Evolutionary conservation across 2,888 invertebrate genomes (phyloP).

Genomic region (Sylvicola cinctus): DNA sequence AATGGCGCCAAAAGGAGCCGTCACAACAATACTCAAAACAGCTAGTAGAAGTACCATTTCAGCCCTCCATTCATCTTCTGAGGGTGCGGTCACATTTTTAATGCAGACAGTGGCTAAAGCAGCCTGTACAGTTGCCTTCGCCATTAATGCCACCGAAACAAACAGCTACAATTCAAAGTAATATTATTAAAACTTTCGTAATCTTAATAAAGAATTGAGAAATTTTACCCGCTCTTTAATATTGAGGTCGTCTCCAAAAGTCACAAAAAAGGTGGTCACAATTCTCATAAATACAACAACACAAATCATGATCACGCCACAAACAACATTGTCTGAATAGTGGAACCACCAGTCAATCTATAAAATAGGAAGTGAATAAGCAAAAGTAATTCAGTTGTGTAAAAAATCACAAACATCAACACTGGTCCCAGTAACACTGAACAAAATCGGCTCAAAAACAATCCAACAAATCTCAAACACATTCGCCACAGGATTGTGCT

Average conservation of each 20-base stretch:
- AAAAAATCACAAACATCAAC: slow-evolving; percentile 34
- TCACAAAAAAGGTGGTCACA: slow-evolving; percentile 39
- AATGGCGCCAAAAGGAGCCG: slow-evolving; percentile 67
- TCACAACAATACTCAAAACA: slow-evolving; percentile 62
- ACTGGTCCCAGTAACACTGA: slow-evolving; percentile 81
- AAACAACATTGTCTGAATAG: too few relatives aligned
- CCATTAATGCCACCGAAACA: slow-evolving; percentile 78
- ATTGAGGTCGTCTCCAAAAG: slow-evolving; percentile 61
- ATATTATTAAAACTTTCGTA: background rate
- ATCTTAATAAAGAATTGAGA: background rate
- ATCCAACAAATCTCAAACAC: slow-evolving; percentile 88
- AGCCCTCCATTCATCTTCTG: slow-evolving; percentile 33
- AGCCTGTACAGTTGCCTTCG: slow-evolving; percentile 95
- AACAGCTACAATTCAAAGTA: slow-evolving; percentile 32
- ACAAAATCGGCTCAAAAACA: slow-evolving; percentile 86
- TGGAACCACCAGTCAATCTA: too few relatives aligned
- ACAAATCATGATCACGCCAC: background rate
- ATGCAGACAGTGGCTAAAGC: slow-evolving; percentile 61
- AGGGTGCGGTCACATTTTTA: slow-evolving; percentile 30
- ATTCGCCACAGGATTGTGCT: slow-evolving; percentile 69
- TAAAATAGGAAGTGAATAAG: too few relatives aligned
- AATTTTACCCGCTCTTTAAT: slow-evolving; percentile 47
- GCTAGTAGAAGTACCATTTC: slow-evolving; percentile 53
- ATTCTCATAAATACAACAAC: slow-evolving; percentile 45
- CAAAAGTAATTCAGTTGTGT: too few relatives aligned